Percentiles rank a stretch among this genome's conserved stretches.
Evolutionary conservation across 2,113 vertebrate species (phyloP).

Genomic region (Aplodontia rufa): DNA sequence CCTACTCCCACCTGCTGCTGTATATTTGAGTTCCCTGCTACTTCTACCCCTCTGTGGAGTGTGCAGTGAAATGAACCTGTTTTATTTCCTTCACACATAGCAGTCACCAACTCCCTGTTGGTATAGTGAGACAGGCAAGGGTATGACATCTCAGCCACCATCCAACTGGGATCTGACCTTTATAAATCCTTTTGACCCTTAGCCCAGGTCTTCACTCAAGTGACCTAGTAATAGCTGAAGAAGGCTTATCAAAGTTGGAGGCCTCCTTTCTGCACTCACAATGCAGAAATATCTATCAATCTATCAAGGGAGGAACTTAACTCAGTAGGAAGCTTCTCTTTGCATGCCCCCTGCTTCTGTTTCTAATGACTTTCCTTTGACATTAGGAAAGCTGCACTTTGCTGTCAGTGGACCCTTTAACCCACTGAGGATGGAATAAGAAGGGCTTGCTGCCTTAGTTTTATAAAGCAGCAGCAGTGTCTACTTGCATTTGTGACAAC

Average conservation of each 20-base stretch:
- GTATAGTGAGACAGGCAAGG: neutral
- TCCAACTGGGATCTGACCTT: neutral
- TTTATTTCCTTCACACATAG: slow-evolving; percentile 56
- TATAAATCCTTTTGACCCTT: neutral
- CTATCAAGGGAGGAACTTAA: neutral
- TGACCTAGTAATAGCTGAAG: slow-evolving; percentile 14
- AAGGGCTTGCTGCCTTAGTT: slow-evolving; percentile 21
- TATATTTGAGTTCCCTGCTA: slow-evolving; percentile 48
- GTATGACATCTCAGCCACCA: neutral
- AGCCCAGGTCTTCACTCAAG: neutral
- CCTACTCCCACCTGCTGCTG: slow-evolving; percentile 60
- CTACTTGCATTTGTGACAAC: slow-evolving; percentile 16
- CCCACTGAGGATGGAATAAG: neutral
- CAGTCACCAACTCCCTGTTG: slow-evolving; percentile 30
- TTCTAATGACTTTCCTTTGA: slow-evolving; percentile 52
- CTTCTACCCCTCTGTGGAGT: slow-evolving; percentile 53
- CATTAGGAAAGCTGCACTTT: slow-evolving; percentile 42
- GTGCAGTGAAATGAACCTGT: slow-evolving; percentile 56
- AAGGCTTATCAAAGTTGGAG: slow-evolving; percentile 16
- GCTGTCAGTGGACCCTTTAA: neutral
- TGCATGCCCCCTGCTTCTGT: slow-evolving; percentile 29
- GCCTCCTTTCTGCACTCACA: neutral
- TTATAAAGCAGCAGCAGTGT: slow-evolving; percentile 30
- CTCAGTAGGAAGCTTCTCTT: slow-evolving; percentile 49
- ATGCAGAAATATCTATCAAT: neutral